Percentiles rank a stretch among this genome's conserved stretches.
These are phyloP conservation scores for Drosophila quasianomalipes DNA, from an alignment of 2,888 invertebrate species.

Conservation along the genomic window DNA sequence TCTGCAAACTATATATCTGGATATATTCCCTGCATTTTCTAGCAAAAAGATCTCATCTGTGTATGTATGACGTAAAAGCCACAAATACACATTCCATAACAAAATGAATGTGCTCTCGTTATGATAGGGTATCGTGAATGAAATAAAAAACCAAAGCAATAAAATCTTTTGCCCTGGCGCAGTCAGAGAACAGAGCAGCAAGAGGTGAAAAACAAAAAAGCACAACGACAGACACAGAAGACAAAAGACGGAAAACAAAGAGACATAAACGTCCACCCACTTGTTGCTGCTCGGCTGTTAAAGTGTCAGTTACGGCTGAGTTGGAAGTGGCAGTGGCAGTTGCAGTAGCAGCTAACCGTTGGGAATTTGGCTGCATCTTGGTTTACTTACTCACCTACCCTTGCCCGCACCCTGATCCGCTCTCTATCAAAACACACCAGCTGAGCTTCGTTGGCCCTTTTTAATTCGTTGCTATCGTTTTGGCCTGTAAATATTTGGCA, in stretches of 20 bases:
- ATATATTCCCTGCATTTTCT: neutral
- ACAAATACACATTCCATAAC: neutral
- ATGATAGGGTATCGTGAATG: constrained; percentile 36
- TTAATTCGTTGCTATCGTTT: constrained; percentile 46
- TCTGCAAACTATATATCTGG: neutral
- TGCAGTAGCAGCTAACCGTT: constrained; percentile 34
- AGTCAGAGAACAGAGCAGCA: constrained; percentile 11
- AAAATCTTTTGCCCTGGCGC: constrained; percentile 33
- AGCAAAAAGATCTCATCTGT: neutral
- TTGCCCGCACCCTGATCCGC: neutral
- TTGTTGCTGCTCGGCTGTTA: constrained; percentile 71
- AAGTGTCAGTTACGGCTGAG: constrained; percentile 76
- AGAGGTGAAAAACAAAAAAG: constrained; percentile 8
- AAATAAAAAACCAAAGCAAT: constrained; percentile 51
- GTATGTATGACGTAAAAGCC: neutral
- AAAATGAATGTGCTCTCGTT: neutral
- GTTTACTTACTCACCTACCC: constrained; percentile 1
- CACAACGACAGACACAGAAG: constrained; percentile 2
- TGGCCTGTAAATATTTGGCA: constrained; percentile 61
- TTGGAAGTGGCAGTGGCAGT: constrained; percentile 36
- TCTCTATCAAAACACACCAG: neutral
- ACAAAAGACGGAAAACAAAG: constrained; percentile 65
- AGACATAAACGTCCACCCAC: constrained; percentile 81
- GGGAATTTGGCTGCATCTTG: constrained; percentile 50
- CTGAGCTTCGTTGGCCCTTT: constrained; percentile 38